phyloP scores from a whole-genome alignment of 2,797 vertebrate genomes.

The Heterohyrax brucei region DNA sequence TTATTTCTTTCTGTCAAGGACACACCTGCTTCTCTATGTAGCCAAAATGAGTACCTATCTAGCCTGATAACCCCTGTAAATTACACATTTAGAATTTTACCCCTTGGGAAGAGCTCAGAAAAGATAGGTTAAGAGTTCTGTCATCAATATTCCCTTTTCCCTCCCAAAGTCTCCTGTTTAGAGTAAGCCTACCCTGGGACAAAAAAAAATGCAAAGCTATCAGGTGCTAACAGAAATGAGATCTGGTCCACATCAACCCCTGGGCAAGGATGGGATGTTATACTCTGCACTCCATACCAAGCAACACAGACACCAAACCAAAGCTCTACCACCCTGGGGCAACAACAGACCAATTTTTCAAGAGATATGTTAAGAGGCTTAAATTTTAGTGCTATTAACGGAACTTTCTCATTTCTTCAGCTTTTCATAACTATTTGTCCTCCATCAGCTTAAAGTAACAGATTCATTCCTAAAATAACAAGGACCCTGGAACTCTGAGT shows the following conservation, averaged over 20 bases:
- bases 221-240: constrained; percentile 71
- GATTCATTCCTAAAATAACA: constrained; percentile 65
- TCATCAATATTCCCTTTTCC: not conserved
- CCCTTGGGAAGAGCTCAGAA: constrained; percentile 31
- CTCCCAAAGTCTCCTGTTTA: constrained; percentile 27
- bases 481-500: constrained; percentile 47
- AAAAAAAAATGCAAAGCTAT: constrained; percentile 48
- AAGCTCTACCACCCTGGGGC: not conserved
- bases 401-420: constrained; percentile 68
- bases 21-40: not conserved
- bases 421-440: constrained; percentile 34
- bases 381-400: constrained; percentile 47
- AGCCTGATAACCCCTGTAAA: not conserved
- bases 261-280: not conserved
- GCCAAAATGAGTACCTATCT: not conserved
- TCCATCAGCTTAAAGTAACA: constrained; percentile 28
- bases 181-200: constrained; percentile 31
- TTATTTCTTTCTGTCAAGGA: constrained; percentile 75
- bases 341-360: constrained; percentile 50
- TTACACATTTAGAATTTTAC: constrained; percentile 54
- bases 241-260: not conserved
- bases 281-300: not conserved
- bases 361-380: constrained; percentile 11
- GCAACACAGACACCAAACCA: constrained; percentile 39
- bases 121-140: constrained; percentile 1